Evolutionary conservation across 2,888 invertebrate species (phyloP).

Genomic region (Brachyopa scutellaris): DNA sequence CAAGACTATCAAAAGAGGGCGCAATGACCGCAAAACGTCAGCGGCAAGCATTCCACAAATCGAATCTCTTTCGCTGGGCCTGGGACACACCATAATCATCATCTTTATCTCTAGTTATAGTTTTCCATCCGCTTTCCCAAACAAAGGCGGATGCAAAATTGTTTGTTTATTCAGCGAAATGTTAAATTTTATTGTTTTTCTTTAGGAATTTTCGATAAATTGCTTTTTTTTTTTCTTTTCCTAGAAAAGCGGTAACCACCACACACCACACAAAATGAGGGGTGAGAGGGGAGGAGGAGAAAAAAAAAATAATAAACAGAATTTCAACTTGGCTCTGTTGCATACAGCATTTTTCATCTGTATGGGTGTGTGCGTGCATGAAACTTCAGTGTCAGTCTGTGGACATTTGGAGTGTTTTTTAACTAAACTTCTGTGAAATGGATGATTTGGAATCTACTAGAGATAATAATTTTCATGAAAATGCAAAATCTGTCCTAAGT

Average conservation of each 20-base stretch:
- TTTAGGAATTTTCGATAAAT: background rate
- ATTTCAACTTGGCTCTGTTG: conserved; percentile 64
- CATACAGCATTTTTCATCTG: conserved; percentile 13
- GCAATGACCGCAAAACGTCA: conserved; percentile 52
- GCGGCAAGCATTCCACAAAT: conserved; percentile 19
- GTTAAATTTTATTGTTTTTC: background rate
- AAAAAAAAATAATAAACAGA: conserved; percentile 27
- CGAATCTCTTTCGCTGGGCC: conserved; percentile 15
- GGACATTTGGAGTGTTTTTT: too few relatives aligned
- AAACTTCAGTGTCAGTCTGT: too few relatives aligned
- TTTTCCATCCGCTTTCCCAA: background rate
- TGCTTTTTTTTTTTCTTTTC: background rate
- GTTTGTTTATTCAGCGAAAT: too few relatives aligned
- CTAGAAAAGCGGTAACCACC: background rate
- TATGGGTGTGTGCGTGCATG: background rate
- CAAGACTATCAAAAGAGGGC: conserved; percentile 30
- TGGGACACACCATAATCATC: background rate
- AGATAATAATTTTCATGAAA: too few relatives aligned
- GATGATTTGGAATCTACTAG: too few relatives aligned
- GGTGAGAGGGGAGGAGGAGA: too few relatives aligned
- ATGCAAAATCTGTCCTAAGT: too few relatives aligned
- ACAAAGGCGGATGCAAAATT: background rate
- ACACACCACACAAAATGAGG: background rate
- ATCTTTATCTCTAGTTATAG: background rate
- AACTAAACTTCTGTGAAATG: too few relatives aligned